Percentiles rank a stretch among this genome's conserved stretches.
Conservation (phyloP, 1,140 invertebrate species). For the Calliopsis andreniformis region DNA sequence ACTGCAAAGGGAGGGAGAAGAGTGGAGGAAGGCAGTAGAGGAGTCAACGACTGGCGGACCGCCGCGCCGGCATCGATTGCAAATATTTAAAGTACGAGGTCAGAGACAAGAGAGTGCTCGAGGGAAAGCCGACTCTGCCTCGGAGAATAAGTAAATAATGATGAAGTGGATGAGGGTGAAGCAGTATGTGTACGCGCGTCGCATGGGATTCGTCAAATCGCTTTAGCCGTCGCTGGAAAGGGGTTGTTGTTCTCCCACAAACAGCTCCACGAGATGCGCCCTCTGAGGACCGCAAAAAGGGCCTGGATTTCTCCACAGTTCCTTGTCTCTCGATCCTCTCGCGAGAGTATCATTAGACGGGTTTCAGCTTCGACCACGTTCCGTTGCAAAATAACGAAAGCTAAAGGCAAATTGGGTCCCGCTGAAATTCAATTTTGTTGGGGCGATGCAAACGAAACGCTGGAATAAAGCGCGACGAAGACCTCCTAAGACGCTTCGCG, state of each 20-base stretch:
- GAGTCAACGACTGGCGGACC: slow-evolving; percentile 76
- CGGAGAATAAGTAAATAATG: slow-evolving; percentile 29
- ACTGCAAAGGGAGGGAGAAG: slow-evolving; percentile 24
- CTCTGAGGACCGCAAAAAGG: not conserved
- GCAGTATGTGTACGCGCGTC: slow-evolving; percentile 29
- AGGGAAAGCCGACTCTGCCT: slow-evolving; percentile 8
- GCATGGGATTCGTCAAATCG: slow-evolving; percentile 36
- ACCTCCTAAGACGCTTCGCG: not conserved
- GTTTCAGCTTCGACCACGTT: no score
- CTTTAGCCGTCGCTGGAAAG: slow-evolving; percentile 14
- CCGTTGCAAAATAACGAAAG: no score
- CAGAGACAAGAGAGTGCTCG: slow-evolving; percentile 52
- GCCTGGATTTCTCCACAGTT: no score
- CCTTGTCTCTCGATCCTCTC: not conserved
- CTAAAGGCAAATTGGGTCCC: not conserved
- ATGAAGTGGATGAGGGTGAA: slow-evolving; percentile 17
- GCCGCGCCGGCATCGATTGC: slow-evolving; percentile 72
- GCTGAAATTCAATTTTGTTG: slow-evolving; percentile 17
- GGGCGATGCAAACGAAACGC: not conserved
- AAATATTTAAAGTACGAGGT: slow-evolving; percentile 77
- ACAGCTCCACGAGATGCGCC: not conserved
- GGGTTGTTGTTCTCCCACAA: not conserved
- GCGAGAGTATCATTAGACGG: not conserved
- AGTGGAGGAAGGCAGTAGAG: slow-evolving; percentile 38
- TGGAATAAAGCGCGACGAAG: not conserved